phyloP scores from a whole-genome alignment of 2,797 vertebrate genomes.

The Cheirogaleus major region DNA sequence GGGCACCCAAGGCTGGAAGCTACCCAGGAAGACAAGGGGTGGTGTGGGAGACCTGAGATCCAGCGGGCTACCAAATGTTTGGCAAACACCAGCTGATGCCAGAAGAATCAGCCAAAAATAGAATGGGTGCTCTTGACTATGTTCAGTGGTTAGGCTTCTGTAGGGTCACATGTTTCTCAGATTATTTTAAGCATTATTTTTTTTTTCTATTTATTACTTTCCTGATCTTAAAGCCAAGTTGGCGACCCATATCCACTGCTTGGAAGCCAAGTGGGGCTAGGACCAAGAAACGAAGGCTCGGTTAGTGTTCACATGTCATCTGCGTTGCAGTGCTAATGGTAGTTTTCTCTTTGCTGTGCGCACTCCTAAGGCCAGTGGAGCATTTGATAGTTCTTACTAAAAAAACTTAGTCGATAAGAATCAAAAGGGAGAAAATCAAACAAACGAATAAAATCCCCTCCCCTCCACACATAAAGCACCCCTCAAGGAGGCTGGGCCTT shows the following conservation, averaged over 20 bases:
- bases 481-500: rapidly evolving
- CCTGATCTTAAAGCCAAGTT: background rate
- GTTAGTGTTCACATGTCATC: background rate
- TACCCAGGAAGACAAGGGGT: background rate
- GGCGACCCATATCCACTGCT: background rate
- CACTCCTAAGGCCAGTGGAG: background rate
- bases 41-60: background rate
- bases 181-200: background rate
- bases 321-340: background rate
- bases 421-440: background rate
- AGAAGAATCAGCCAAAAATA: background rate
- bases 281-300: background rate
- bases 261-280: background rate
- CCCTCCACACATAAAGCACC: background rate
- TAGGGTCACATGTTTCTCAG: background rate
- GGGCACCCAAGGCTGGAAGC: background rate
- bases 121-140: background rate
- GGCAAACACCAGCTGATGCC: background rate
- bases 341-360: rapidly evolving
- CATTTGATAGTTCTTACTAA: conserved; percentile 17
- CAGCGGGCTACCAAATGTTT: background rate
- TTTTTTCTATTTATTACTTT: background rate
- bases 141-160: background rate
- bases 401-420: background rate
- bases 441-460: background rate